These are phyloP conservation scores for Sialia sialis DNA, from an alignment of 2,113 vertebrate genomes.

Conservation along the genomic window DNA sequence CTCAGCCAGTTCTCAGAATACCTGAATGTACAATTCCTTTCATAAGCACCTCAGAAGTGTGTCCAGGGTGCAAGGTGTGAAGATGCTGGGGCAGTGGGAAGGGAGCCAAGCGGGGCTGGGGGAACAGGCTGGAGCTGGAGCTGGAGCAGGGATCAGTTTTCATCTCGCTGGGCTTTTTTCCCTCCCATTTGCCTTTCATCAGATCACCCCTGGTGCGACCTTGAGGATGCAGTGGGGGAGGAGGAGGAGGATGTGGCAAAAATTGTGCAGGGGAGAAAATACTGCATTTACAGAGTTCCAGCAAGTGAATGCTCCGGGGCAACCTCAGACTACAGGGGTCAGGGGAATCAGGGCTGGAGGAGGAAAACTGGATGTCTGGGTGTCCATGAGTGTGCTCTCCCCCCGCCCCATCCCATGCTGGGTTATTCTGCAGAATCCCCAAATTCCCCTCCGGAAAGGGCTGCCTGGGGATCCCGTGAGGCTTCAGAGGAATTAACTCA, in stretches of 20 bases:
- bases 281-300: background rate
- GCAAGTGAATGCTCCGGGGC: accelerated
- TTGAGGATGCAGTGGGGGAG: background rate
- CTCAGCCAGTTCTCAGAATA: background rate
- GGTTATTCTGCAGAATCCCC: background rate
- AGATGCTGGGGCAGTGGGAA: accelerated
- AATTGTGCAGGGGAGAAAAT: background rate
- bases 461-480: background rate
- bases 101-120: background rate
- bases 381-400: accelerated
- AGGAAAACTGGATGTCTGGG: background rate
- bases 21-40: background rate
- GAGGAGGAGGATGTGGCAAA: background rate
- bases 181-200: background rate
- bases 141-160: background rate
- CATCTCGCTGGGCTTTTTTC: background rate
- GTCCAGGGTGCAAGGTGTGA: background rate
- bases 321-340: accelerated
- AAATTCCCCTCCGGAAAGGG: background rate
- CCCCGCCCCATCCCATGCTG: accelerated
- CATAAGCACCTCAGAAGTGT: background rate
- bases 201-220: background rate
- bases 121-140: background rate
- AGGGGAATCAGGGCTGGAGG: background rate
- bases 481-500: background rate